These are phyloP conservation scores for Megalurothrips usitatus DNA, from an alignment of 2,888 invertebrate genomes.

Conservation along the genomic window DNA sequence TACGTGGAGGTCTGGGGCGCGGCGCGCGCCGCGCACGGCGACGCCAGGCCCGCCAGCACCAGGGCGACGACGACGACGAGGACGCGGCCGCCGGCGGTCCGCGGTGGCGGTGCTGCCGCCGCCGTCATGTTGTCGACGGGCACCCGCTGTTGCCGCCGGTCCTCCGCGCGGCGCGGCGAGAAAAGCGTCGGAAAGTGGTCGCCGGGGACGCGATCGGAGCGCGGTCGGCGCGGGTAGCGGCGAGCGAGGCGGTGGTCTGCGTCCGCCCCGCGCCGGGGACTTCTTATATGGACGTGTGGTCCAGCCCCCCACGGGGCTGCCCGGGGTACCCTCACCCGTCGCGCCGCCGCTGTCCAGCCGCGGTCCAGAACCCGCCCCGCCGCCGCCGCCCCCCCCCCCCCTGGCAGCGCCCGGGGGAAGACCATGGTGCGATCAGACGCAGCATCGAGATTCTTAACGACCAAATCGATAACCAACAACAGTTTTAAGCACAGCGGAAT, in stretches of 20 bases:
- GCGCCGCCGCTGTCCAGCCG: neutral
- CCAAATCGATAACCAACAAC: too few relatives aligned
- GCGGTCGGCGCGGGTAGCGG: neutral
- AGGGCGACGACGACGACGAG: neutral
- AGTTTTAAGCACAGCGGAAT: too few relatives aligned
- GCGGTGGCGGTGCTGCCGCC: neutral
- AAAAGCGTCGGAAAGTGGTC: neutral
- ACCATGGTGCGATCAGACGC: too few relatives aligned
- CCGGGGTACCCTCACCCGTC: neutral
- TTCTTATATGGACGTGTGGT: conserved; percentile 16
- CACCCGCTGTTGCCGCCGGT: neutral
- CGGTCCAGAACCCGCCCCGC: neutral
- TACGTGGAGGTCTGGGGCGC: neutral
- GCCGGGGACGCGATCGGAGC: neutral
- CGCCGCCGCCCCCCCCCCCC: neutral
- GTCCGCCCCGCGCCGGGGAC: neutral
- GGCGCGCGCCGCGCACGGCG: neutral
- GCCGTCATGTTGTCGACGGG: neutral
- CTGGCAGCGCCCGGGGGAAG: neutral
- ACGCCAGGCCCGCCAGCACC: neutral
- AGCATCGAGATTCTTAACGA: too few relatives aligned
- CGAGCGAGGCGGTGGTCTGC: neutral
- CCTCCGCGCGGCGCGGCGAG: neutral
- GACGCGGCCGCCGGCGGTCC: neutral
- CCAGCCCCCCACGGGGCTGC: neutral